Evolutionary conservation across 1,140 invertebrate genomes (phyloP).

Genomic region (Drosophila kikkawai): DNA sequence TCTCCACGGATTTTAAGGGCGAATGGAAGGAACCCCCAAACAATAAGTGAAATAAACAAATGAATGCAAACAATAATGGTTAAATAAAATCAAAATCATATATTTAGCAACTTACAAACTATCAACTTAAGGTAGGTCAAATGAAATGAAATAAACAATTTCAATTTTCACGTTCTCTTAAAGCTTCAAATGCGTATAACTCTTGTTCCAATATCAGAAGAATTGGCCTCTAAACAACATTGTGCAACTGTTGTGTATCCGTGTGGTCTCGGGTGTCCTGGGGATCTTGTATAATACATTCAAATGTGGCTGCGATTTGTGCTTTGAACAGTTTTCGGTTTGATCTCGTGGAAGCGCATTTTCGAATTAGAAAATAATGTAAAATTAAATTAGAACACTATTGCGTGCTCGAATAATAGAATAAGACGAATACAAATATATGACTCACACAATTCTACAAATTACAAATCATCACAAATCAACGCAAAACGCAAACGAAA

Average conservation of each 20-base stretch:
- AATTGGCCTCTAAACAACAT: slow-evolving; percentile 29
- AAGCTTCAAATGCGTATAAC: slow-evolving; percentile 62
- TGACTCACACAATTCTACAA: slow-evolving; percentile 53
- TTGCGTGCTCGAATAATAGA: slow-evolving; percentile 13
- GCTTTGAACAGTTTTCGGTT: slow-evolving; percentile 66
- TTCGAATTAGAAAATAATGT: slow-evolving; percentile 28
- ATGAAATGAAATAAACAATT: slow-evolving; percentile 44
- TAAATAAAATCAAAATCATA: slow-evolving; percentile 51
- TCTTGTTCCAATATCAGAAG: slow-evolving; percentile 45
- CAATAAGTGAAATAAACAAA: slow-evolving; percentile 4
- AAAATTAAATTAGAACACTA: slow-evolving; percentile 26
- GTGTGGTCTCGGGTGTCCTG: slow-evolving; percentile 21
- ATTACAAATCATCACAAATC: slow-evolving; percentile 72
- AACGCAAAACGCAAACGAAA: slow-evolving; percentile 54
- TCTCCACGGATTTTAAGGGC: slow-evolving; percentile 15
- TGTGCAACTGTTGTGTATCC: slow-evolving; percentile 27
- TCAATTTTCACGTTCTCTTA: slow-evolving; percentile 44
- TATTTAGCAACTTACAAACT: slow-evolving; percentile 55
- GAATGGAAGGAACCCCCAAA: slow-evolving; percentile 17
- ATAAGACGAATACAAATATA: slow-evolving; percentile 31
- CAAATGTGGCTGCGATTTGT: slow-evolving; percentile 59
- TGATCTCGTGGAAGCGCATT: slow-evolving; percentile 69
- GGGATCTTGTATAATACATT: slow-evolving; percentile 73
- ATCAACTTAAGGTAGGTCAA: slow-evolving; percentile 45
- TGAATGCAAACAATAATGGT: background rate